Percentiles rank a stretch among this genome's conserved stretches.
phyloP scores from a whole-genome alignment of 30 jellyfish, hydroid and myxozoan species.

The Nemopilema nomurai region DNA sequence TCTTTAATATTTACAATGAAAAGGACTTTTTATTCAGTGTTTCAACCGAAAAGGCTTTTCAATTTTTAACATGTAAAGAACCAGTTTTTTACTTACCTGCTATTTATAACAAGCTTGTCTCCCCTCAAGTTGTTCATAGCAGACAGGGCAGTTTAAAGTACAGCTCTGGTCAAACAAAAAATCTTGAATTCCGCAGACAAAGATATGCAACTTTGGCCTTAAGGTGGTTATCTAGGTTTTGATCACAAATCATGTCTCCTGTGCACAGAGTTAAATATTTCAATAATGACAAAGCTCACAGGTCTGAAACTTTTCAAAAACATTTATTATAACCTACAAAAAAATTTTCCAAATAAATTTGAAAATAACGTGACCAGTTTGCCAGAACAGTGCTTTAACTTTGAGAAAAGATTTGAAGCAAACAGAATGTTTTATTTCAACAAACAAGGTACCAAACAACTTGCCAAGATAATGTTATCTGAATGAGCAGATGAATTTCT shows the following conservation, averaged over 20 bases:
- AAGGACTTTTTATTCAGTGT: not conserved
- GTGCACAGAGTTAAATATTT: not conserved
- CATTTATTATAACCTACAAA: not conserved
- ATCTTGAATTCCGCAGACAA: not conserved
- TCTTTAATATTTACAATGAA: too few species aligned
- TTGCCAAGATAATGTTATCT: not conserved
- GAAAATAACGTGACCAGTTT: not conserved
- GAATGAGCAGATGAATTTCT: not conserved
- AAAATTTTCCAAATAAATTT: not conserved
- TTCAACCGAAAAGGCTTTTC: not conserved
- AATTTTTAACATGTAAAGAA: not conserved
- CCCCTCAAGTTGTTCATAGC: slow-evolving; percentile 30
- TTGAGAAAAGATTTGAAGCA: not conserved
- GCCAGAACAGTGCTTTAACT: not conserved
- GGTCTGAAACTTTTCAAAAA: not conserved
- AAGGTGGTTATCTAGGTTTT: not conserved
- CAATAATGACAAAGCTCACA: not conserved
- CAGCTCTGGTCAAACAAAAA: slow-evolving; percentile 21
- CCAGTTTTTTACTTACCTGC: too few species aligned
- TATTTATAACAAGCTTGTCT: not conserved
- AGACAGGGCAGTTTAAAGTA: slow-evolving; percentile 22
- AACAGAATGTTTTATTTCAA: not conserved
- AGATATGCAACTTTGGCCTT: slow-evolving; percentile 17
- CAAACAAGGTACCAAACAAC: not conserved
- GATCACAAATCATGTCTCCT: not conserved